Evolutionary conservation across 2,113 vertebrate genomes (phyloP).

Genomic region (Micromys minutus): DNA sequence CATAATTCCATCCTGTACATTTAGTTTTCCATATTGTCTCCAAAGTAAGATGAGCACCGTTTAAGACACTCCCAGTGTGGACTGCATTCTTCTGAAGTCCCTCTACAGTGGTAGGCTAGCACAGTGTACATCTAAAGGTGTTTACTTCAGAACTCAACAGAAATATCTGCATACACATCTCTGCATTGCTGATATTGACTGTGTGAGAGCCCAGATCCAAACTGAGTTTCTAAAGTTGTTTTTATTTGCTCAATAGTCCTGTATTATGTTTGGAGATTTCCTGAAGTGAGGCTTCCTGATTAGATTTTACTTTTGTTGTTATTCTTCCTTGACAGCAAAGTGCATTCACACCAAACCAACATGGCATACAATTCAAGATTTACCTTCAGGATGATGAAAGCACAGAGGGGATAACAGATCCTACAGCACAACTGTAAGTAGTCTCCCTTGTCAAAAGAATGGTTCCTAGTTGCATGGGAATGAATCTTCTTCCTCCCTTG

Average conservation of each 20-base stretch:
- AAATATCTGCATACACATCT: background rate
- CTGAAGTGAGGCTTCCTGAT: background rate
- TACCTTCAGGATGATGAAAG: conserved; percentile 91
- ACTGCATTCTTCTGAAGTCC: background rate
- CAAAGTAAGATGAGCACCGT: background rate
- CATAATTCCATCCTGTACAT: background rate
- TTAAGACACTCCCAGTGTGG: too few relatives aligned
- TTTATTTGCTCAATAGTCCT: background rate
- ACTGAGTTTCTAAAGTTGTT: background rate
- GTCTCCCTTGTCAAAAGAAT: conserved; percentile 90
- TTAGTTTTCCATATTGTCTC: background rate
- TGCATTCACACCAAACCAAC: conserved; percentile 98
- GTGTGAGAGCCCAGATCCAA: background rate
- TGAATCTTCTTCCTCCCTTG: conserved; percentile 86
- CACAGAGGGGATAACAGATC: conserved; percentile 94
- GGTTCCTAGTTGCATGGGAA: conserved; percentile 63
- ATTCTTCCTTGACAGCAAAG: conserved; percentile 95
- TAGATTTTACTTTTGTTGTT: conserved; percentile 78
- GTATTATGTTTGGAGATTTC: background rate
- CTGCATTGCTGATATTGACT: background rate
- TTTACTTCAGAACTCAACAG: background rate
- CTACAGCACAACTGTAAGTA: conserved; percentile 92
- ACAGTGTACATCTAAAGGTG: too few relatives aligned
- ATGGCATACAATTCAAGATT: conserved; percentile 93
- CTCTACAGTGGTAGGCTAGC: background rate